phyloP scores from a whole-genome alignment of 2,797 vertebrate species.

The Thripadectes ignobilis region DNA sequence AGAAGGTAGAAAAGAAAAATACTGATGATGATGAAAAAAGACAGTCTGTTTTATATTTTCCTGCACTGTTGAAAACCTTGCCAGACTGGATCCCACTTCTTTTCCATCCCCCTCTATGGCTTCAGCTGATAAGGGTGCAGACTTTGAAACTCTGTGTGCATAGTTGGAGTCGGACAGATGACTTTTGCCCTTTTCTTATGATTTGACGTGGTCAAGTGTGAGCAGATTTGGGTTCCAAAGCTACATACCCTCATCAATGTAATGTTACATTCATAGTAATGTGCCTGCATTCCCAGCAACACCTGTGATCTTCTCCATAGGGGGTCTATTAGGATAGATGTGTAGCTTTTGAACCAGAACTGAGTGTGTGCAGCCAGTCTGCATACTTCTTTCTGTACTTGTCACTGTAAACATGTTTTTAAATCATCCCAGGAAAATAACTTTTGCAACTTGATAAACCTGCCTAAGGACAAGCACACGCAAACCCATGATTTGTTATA shows the following conservation, averaged over 20 bases:
- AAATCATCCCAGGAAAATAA: not conserved
- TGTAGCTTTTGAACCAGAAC: not conserved
- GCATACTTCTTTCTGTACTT: not conserved
- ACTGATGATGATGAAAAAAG: not conserved
- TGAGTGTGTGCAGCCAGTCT: not conserved
- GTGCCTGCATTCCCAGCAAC: not conserved
- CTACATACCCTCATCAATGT: not conserved
- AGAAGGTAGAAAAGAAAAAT: not conserved
- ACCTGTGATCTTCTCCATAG: not conserved
- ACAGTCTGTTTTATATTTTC: not conserved
- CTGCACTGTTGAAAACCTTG: not conserved
- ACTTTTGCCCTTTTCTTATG: not conserved
- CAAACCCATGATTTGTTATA: not conserved
- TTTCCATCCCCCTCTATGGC: not conserved
- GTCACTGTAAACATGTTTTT: not conserved
- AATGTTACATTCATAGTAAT: not conserved
- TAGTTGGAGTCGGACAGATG: not conserved
- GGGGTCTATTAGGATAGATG: not conserved
- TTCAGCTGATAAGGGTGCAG: not conserved
- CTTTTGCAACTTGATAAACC: not conserved
- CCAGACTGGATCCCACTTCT: not conserved
- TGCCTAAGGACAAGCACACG: not conserved
- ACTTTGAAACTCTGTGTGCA: not conserved
- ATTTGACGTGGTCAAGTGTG: fast-evolving
- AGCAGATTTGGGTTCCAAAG: not conserved